Evolutionary conservation across 1,140 invertebrate genomes (phyloP), one percentile per base, ranked within the genome.

Genomic region (Sycobia sp.): DNA sequence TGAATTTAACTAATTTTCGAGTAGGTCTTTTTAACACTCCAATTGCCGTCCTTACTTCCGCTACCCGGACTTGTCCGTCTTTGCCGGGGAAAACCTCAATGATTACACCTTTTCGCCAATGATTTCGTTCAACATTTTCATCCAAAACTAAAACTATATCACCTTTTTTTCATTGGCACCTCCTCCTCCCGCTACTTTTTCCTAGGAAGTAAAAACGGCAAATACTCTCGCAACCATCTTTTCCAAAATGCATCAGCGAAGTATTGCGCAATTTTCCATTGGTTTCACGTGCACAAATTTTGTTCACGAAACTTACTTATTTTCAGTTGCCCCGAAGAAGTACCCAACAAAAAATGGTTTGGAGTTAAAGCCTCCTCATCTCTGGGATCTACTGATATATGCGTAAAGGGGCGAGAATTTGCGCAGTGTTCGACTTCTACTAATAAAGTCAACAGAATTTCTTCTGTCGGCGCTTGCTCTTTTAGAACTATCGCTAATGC

Each of bases 231-330:
- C n/a, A n/a, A n/a, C n/a, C n/a, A n/a, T n/a, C n/a, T n/a, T n/a
- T n/a, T n/a, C n/a, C n/a, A n/a, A n/a, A n/a, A n/a, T n/a, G n/a
- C n/a, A n/a, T n/a, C n/a, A n/a, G n/a, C n/a, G n/a, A n/a, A n/a
- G n/a, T n/a, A n/a, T n/a, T n/a, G n/a, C n/a, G n/a, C n/a, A n/a
- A 58, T 46, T 39, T 23, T 39, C 38, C 53, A 55, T 10, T 55
- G 53, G 4, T 55, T 55, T 8, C 25, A 20, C 32, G 18, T 18
- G 13, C 14, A 20, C 3, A 32, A 3, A 22, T 29, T 41, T 57
- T 13, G n/a, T n/a, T n/a, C n/a, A n/a, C n/a, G n/a, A n/a, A n/a
- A n/a, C n/a, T n/a, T n/a, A n/a, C n/a, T n/a, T n/a, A n/a, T n/a
- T n/a, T n/a, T n/a, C n/a, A n/a, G n/a, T n/a, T n/a, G n/a, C n/a